Percentiles rank a stretch among this genome's conserved stretches.
These are phyloP conservation scores for Ridgeia piscesae DNA, from an alignment of 1,140 invertebrate genomes.

Conservation along the genomic window DNA sequence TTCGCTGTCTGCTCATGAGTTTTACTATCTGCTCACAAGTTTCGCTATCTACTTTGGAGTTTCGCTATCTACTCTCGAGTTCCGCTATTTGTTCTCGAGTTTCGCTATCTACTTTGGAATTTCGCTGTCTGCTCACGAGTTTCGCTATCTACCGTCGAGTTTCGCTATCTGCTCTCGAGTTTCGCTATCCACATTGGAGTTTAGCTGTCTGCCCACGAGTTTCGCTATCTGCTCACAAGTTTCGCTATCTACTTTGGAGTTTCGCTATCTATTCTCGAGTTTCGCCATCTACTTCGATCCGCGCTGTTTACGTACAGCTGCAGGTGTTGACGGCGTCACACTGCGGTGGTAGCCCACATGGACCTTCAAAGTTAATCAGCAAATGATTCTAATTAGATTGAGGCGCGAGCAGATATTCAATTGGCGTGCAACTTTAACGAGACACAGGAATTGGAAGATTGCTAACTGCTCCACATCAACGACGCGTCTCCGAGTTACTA, in stretches of 20 bases:
- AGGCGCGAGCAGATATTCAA: neutral
- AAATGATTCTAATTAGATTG: constrained; percentile 1
- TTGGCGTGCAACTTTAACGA: constrained; percentile 4
- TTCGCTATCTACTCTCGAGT: too few relatives aligned
- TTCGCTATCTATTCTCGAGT: neutral
- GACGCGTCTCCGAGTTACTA: neutral
- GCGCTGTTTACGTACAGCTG: neutral
- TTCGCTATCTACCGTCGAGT: too few relatives aligned
- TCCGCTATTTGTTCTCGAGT: too few relatives aligned
- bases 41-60: too few relatives aligned
- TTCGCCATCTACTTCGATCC: neutral
- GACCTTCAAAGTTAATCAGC: neutral
- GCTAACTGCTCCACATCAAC: neutral
- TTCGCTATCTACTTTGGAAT: too few relatives aligned
- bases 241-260: neutral
- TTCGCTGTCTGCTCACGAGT: too few relatives aligned
- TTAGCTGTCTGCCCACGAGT: too few relatives aligned
- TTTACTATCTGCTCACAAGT: neutral
- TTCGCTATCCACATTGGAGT: too few relatives aligned
- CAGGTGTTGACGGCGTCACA: neutral
- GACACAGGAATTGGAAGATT: neutral
- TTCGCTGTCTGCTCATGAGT: neutral
- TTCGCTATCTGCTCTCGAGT: too few relatives aligned
- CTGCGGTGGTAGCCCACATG: neutral
- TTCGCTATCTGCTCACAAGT: too few relatives aligned